phyloP scores from a whole-genome alignment of 2,888 invertebrate genomes.

The Synergus japonicus region DNA sequence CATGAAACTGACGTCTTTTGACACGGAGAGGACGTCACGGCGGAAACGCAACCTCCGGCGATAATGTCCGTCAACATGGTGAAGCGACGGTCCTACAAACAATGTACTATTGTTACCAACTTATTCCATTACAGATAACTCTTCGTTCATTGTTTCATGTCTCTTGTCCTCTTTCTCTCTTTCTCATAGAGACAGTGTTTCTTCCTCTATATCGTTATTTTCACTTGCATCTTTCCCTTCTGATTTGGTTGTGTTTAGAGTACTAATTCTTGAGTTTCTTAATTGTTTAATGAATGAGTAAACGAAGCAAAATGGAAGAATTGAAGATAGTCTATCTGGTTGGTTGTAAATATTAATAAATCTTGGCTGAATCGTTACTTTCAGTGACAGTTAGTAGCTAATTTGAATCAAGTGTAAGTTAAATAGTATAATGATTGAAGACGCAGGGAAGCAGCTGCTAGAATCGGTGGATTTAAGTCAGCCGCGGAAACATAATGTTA shows the following conservation, averaged over 20 bases:
- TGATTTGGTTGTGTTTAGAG: background rate
- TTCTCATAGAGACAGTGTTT: constrained; percentile 49
- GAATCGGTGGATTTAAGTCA: constrained; percentile 57
- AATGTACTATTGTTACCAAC: constrained; percentile 77
- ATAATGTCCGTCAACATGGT: constrained; percentile 77
- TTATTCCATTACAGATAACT: constrained; percentile 78
- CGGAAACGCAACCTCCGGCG: constrained; percentile 76
- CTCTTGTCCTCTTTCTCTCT: constrained; percentile 53
- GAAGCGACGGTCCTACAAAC: constrained; percentile 73
- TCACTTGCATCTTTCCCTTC: constrained; percentile 8
- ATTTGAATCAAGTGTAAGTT: background rate
- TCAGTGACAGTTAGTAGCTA: background rate
- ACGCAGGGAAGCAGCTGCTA: constrained; percentile 22
- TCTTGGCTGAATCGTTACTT: background rate
- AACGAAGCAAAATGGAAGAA: no score
- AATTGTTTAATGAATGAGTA: background rate
- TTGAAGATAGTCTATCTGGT: no score
- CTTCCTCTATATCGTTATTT: constrained; percentile 44
- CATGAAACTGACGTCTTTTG: constrained; percentile 71
- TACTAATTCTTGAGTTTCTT: constrained; percentile 13
- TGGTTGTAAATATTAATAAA: background rate
- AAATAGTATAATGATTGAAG: constrained; percentile 35
- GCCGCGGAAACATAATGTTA: constrained; percentile 55
- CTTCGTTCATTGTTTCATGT: constrained; percentile 62
- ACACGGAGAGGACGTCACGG: constrained; percentile 67